phyloP scores from a whole-genome alignment of 2,113 vertebrate species.

The Ctenodactylus gundi region DNA sequence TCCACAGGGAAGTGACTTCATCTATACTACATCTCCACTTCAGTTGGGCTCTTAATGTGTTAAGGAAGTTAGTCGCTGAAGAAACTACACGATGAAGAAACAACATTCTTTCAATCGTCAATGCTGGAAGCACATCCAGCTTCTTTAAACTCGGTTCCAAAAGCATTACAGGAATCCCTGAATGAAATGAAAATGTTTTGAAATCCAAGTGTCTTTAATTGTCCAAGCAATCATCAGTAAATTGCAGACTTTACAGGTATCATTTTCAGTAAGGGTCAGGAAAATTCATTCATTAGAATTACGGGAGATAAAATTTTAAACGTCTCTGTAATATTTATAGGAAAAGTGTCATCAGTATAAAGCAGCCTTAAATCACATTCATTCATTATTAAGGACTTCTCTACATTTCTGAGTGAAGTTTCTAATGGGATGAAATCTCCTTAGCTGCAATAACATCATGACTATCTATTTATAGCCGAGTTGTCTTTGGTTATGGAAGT shows the following conservation, averaged over 20 bases:
- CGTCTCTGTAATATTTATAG: conserved; percentile 88
- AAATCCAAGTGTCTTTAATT: conserved; percentile 60
- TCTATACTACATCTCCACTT: neutral
- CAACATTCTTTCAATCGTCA: neutral
- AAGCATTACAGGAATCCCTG: conserved; percentile 64
- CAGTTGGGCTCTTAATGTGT: conserved; percentile 12
- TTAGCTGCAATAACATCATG: conserved; percentile 90
- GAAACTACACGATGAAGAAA: conserved; percentile 2
- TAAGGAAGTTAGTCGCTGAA: conserved; percentile 34
- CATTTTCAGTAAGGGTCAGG: conserved; percentile 84
- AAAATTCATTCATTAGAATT: conserved; percentile 87
- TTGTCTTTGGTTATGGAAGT: conserved; percentile 89
- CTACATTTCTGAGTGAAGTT: conserved; percentile 86
- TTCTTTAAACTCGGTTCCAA: conserved; percentile 61
- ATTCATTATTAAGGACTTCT: conserved; percentile 89
- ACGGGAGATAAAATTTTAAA: conserved; percentile 82
- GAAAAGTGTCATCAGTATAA: conserved; percentile 82
- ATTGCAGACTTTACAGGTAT: conserved; percentile 78
- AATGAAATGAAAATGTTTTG: conserved; percentile 75
- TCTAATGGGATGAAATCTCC: conserved; percentile 88
- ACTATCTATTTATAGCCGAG: conserved; percentile 91
- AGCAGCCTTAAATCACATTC: conserved; percentile 84
- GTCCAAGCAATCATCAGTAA: conserved; percentile 74
- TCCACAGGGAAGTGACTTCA: neutral
- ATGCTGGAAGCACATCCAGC: conserved; percentile 13